phyloP scores from a whole-genome alignment of 2,797 vertebrate genomes.

The Mormyrus proboscirostris region DNA sequence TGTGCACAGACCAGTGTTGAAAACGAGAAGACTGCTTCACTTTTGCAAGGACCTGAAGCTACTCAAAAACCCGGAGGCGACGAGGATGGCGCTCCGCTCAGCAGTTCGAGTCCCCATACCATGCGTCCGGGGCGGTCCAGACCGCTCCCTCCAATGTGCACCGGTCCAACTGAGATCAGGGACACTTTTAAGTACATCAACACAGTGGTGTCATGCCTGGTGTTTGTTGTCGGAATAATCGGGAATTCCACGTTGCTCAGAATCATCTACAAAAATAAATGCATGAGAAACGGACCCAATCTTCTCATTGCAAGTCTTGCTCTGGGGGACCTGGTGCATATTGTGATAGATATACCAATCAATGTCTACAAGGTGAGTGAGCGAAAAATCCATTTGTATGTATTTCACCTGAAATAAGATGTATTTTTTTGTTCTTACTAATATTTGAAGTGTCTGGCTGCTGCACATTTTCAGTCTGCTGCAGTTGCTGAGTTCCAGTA shows the following conservation, averaged over 20 bases:
- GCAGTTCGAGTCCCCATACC: conserved; percentile 45
- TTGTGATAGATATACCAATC: conserved; percentile 87
- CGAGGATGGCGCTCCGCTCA: conserved; percentile 42
- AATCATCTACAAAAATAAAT: conserved; percentile 96
- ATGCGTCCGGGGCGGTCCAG: conserved; percentile 35
- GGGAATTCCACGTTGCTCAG: conserved; percentile 87
- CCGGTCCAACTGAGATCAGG: conserved; percentile 66
- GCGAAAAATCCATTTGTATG: neutral
- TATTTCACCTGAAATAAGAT: neutral
- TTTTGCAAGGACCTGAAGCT: conserved; percentile 4
- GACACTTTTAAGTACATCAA: conserved; percentile 94
- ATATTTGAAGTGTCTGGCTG: neutral
- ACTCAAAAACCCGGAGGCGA: conserved; percentile 50
- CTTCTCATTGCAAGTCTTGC: conserved; percentile 90
- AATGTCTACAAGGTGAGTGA: conserved; percentile 86
- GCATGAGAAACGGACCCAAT: conserved; percentile 94
- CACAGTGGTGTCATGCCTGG: conserved; percentile 82
- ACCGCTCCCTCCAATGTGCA: conserved; percentile 67
- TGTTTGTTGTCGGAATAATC: conserved; percentile 88
- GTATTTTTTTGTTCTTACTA: neutral
- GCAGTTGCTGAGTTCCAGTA: neutral
- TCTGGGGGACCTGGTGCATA: conserved; percentile 87
- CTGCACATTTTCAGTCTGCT: neutral
- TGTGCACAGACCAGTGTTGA: conserved; percentile 29
- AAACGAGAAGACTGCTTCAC: neutral